Conservation (phyloP, 2,888 invertebrate genomes). For the Ganaspis brasiliensis region DNA sequence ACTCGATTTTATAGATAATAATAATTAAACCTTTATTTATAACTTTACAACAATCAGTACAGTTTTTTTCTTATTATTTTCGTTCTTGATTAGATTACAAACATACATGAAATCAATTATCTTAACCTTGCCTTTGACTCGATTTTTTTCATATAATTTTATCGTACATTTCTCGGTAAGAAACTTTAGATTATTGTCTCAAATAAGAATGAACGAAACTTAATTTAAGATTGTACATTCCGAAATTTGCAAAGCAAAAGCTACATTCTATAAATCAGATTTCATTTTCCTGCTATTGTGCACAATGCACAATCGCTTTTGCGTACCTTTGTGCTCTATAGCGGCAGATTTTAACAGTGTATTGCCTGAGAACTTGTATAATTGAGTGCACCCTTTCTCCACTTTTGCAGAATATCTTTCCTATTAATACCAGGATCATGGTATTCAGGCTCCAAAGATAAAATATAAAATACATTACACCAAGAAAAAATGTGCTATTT, state of each 20-base stretch:
- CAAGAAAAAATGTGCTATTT: background rate
- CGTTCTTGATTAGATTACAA: too few species aligned
- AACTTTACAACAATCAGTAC: too few species aligned
- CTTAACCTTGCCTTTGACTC: too few species aligned
- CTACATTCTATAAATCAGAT: constrained; percentile 19
- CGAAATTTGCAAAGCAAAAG: constrained; percentile 5
- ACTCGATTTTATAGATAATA: too few species aligned
- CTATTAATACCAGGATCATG: background rate
- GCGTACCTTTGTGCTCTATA: constrained; percentile 21
- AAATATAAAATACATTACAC: background rate
- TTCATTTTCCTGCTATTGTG: constrained; percentile 39
- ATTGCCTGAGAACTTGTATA: constrained; percentile 11
- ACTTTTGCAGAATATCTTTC: background rate
- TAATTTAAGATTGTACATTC: constrained; percentile 34
- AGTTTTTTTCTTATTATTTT: too few species aligned
- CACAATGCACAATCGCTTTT: constrained; percentile 7
- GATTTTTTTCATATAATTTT: too few species aligned
- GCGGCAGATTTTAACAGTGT: constrained; percentile 19
- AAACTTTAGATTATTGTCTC: constrained; percentile 23
- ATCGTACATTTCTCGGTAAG: too few species aligned
- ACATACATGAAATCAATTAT: too few species aligned
- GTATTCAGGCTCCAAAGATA: background rate
- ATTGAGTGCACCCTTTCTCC: constrained; percentile 16
- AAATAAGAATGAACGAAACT: constrained; percentile 25
- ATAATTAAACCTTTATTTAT: too few species aligned